Evolutionary conservation across 2,113 vertebrate genomes (phyloP).

Genomic region (Cynocephalus volans): DNA sequence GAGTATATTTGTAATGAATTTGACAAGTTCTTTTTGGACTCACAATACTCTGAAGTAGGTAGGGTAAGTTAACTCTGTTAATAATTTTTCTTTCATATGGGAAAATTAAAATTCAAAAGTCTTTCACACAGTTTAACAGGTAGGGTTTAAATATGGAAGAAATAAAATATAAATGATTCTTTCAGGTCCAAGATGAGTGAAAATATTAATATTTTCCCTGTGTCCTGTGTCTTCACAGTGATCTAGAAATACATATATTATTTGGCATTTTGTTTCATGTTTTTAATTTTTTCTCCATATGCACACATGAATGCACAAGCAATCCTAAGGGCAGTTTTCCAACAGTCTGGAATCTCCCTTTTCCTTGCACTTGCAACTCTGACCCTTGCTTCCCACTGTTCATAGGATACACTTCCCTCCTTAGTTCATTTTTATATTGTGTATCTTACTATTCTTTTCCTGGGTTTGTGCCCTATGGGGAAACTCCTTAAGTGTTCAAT

Average conservation of each 20-base stretch:
- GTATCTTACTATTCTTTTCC: no score
- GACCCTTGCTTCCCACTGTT: no score
- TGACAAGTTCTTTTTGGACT: neutral
- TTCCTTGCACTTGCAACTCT: no score
- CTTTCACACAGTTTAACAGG: neutral
- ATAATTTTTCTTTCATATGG: neutral
- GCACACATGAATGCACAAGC: no score
- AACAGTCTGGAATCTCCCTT: no score
- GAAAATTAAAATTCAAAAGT: neutral
- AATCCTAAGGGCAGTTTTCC: no score
- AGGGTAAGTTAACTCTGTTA: neutral
- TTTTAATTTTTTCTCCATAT: no score
- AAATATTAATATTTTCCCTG: rapidly evolving
- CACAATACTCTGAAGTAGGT: neutral
- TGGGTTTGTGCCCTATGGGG: neutral
- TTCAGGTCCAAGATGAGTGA: neutral
- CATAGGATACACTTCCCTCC: no score
- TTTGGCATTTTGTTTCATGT: no score
- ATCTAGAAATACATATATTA: no score
- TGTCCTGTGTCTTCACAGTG: neutral
- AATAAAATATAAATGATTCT: neutral
- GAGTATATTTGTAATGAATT: neutral
- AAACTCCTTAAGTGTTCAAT: neutral
- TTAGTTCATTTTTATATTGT: no score
- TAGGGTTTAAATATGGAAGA: neutral